phyloP scores from a whole-genome alignment of 2,113 vertebrate species.

The Prunella fulvescens region DNA sequence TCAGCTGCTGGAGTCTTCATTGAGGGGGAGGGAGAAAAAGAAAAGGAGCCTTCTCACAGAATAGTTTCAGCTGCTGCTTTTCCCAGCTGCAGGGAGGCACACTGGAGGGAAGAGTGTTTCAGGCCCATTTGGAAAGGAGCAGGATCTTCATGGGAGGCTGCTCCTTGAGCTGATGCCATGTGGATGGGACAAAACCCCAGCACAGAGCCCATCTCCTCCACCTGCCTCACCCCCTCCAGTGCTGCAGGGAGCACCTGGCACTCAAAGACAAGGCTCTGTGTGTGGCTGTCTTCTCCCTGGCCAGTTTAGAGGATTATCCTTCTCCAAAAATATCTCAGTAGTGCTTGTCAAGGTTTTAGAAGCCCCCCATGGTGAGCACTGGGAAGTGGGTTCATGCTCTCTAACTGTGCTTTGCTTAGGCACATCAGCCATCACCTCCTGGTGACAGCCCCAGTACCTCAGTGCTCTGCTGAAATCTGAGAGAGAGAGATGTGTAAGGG shows the following conservation, averaged over 20 bases:
- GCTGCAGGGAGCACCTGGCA: neutral
- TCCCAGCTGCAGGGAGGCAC: neutral
- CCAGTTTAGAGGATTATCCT: neutral
- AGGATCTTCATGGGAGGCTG: neutral
- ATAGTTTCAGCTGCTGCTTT: neutral
- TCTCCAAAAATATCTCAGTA: neutral
- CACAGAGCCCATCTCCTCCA: neutral
- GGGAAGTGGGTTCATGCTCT: neutral
- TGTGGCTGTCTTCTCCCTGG: neutral
- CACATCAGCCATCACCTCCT: neutral
- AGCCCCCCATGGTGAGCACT: neutral
- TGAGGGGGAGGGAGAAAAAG: neutral
- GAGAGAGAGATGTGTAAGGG: fast-evolving
- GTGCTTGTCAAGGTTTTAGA: neutral
- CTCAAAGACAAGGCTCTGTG: fast-evolving
- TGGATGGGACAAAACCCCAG: neutral
- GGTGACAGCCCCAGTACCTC: neutral
- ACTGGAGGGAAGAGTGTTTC: neutral
- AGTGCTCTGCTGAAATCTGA: neutral
- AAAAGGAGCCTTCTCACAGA: neutral
- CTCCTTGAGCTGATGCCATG: neutral
- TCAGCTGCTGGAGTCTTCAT: neutral
- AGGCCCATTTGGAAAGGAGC: neutral
- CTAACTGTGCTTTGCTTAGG: neutral
- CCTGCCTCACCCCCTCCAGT: neutral